phyloP scores from a whole-genome alignment of 2,888 invertebrate genomes.

The Ophioninae sp. region DNA sequence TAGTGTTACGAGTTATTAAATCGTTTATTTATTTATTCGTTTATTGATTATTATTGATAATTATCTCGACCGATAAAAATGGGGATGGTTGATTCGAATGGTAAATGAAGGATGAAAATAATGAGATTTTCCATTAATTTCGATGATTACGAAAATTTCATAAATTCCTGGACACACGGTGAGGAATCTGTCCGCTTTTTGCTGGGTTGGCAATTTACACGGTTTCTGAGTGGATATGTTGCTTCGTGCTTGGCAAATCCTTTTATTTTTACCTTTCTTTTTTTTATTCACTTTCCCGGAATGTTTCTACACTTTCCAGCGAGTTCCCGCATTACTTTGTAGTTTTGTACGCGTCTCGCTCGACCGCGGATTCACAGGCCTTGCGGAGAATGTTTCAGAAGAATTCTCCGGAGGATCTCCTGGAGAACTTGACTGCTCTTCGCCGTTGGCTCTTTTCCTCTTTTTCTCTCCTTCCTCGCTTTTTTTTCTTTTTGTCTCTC shows the following conservation, averaged over 20 bases:
- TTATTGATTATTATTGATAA: too few relatives aligned
- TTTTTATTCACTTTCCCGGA: slow-evolving; percentile 40
- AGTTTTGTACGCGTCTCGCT: background rate
- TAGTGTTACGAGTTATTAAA: too few relatives aligned
- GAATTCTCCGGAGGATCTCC: slow-evolving; percentile 55
- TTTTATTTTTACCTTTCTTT: background rate
- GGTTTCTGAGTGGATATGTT: background rate
- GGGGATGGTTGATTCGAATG: too few relatives aligned
- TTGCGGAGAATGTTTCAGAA: slow-evolving; percentile 36
- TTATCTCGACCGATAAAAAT: too few relatives aligned
- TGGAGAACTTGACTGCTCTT: slow-evolving; percentile 18
- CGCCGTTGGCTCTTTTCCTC: slow-evolving; percentile 6
- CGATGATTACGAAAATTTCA: slow-evolving; percentile 4
- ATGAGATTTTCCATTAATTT: background rate
- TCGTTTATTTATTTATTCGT: too few relatives aligned
- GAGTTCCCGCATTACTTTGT: slow-evolving; percentile 19
- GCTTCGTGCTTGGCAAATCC: slow-evolving; percentile 9
- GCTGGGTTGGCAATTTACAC: slow-evolving; percentile 9
- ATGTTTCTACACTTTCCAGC: slow-evolving; percentile 43
- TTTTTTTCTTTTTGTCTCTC: background rate
- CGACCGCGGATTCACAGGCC: slow-evolving; percentile 11
- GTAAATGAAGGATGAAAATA: background rate
- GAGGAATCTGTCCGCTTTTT: background rate
- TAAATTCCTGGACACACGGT: background rate
- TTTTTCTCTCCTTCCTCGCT: slow-evolving; percentile 11